These are phyloP conservation scores for Pseudomugil tenellus DNA, from an alignment of 2,797 vertebrate species.

Conservation along the genomic window DNA sequence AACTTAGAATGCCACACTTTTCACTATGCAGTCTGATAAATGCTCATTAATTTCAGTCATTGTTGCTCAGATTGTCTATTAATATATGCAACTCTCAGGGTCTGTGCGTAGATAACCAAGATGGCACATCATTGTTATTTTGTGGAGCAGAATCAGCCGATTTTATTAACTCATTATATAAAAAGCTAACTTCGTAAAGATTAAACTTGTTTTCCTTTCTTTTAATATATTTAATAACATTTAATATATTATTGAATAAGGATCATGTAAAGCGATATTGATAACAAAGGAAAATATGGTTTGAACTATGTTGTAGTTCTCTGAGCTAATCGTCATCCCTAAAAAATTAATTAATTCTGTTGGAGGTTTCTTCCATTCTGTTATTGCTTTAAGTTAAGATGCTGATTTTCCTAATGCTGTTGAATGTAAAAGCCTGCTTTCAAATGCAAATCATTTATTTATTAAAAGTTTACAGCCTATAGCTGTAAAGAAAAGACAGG, in stretches of 20 bases:
- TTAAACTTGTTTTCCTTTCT: too few species aligned
- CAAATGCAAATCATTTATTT: not conserved
- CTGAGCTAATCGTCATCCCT: too few species aligned
- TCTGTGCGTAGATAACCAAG: not conserved
- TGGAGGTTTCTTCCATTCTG: too few species aligned
- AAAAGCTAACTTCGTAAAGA: not conserved
- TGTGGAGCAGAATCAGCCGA: not conserved
- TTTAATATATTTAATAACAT: not conserved
- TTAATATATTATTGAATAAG: too few species aligned
- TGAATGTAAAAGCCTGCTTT: not conserved
- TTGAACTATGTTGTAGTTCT: too few species aligned
- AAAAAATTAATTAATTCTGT: too few species aligned
- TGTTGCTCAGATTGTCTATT: not conserved
- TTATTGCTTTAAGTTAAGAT: too few species aligned
- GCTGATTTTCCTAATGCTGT: not conserved
- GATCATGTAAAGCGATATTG: too few species aligned
- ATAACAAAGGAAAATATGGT: too few species aligned
- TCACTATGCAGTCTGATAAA: not conserved
- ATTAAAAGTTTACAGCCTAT: too few species aligned
- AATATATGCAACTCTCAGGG: not conserved
- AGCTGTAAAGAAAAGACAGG: not conserved
- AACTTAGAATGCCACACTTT: not conserved
- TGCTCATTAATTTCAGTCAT: not conserved
- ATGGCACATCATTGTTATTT: not conserved
- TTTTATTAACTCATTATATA: fast-evolving